phyloP scores from a whole-genome alignment of 2,888 invertebrate genomes.

The Lomographa bimaculata region DNA sequence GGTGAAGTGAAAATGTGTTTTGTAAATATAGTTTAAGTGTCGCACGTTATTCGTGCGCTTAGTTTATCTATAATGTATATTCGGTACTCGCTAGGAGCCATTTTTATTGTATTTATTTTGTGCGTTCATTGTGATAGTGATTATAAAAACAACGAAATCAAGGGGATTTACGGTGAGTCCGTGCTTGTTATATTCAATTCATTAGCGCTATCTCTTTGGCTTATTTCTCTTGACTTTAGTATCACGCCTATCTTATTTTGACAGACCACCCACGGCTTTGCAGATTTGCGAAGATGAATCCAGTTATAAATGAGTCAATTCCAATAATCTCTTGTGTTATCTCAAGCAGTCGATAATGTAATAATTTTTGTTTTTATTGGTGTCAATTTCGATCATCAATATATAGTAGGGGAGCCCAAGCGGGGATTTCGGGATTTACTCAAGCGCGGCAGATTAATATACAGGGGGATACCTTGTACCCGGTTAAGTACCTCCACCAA shows the following conservation, averaged over 20 bases:
- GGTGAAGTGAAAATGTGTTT: slow-evolving; percentile 74
- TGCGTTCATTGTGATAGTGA: slow-evolving; percentile 82
- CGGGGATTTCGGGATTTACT: no score
- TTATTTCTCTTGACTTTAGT: slow-evolving; percentile 1
- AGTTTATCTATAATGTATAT: slow-evolving; percentile 73
- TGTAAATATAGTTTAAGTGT: slow-evolving; percentile 64
- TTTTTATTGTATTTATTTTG: slow-evolving; percentile 83
- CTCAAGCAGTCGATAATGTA: no score
- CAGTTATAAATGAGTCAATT: no score
- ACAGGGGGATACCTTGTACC: no score
- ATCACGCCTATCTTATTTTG: slow-evolving; percentile 13
- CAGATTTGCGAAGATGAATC: slow-evolving; percentile 8
- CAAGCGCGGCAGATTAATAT: no score
- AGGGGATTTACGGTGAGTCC: slow-evolving; percentile 75
- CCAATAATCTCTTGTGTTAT: no score
- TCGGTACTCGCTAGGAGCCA: slow-evolving; percentile 79
- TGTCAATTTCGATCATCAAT: no score
- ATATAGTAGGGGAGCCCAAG: no score
- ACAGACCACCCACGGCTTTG: slow-evolving; percentile 44
- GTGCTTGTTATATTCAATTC: slow-evolving; percentile 17
- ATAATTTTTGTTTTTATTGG: no score
- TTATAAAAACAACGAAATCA: slow-evolving; percentile 77
- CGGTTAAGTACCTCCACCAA: no score
- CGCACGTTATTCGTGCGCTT: slow-evolving; percentile 64
- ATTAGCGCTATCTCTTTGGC: neutral